A percentile compares a stretch with the other conserved stretches of the same genome.
Conservation (phyloP, 2,113 vertebrate species). For the Equus quagga region DNA sequence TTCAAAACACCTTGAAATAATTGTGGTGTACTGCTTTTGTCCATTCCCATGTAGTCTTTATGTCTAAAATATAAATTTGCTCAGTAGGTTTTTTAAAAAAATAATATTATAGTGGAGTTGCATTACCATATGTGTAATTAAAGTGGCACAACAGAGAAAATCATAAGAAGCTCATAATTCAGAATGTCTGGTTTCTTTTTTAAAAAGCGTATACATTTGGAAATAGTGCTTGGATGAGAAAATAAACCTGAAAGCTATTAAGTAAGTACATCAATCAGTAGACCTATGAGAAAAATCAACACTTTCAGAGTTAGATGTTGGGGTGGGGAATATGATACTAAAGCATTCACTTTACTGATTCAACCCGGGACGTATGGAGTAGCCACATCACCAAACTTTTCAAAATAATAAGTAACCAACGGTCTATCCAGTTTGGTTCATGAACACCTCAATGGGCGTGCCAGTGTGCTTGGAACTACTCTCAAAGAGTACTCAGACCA, state of each 20-base stretch:
- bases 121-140: neutral
- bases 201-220: neutral
- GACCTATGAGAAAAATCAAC: constrained; percentile 29
- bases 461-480: neutral
- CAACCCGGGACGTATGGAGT: neutral
- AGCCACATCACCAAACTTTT: neutral
- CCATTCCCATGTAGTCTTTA: neutral
- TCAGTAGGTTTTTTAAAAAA: neutral
- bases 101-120: neutral
- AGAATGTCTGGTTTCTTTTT: neutral
- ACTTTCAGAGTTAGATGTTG: neutral
- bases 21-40: neutral
- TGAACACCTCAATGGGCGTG: neutral
- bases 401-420: neutral
- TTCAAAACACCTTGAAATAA: constrained; percentile 26
- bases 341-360: neutral
- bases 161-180: constrained; percentile 8
- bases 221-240: neutral
- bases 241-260: constrained; percentile 23
- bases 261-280: neutral
- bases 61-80: neutral
- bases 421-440: neutral
- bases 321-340: neutral
- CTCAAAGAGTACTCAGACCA: neutral
- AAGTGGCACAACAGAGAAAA: neutral